Base-by-base conservation (phyloP, 2,888 invertebrate species). In the Thereva nobilitata region DNA sequence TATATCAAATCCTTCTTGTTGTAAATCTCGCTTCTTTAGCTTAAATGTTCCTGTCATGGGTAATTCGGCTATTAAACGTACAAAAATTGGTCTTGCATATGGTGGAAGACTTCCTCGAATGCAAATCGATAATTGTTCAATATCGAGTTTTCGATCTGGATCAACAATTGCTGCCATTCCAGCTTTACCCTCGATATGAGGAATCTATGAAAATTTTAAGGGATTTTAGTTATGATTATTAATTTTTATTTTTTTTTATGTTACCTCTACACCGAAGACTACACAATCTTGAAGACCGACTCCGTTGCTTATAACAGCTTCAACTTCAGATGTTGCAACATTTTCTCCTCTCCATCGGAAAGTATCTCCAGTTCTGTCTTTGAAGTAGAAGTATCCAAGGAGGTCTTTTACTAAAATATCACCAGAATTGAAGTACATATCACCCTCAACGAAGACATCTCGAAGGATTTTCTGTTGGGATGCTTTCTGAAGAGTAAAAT, bases 311-410 rank as follows among this genome's bases (percentile, higher is more conserved):
- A 97, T 86, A 7, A 93, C 89, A 64, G 91, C 90, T 82, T 98
- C 97, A 23, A 98, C 94, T 83, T 98, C 98, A 0, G 91, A 89
- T 1, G 97, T 97, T 67, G 97, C 91, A 1, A 98, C 96, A 79
- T 98, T 98, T 83, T 99, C 97, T 9, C 98, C 97, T 77, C 93
- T 90, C 95, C 95, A 96, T 75, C 87, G 85, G 81, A 89, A 92
- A 0, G 92, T 92, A 80, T 92, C 92, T 2, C 92, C 92, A 57
- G 89, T 91, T 77, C 97, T 86, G 82, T 97, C 97, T 73, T 89
- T 90, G 84, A 97, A 97, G 83, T 87, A 97, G 76, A 93, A 88
- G 82, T 94, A 96, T 47, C 97, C 97, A n/a, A 90, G 84, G 72
- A 95, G 91, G 79, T 98, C 97, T 83, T 90, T 89, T 45, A 92